These are phyloP conservation scores for Anolis carolinensis DNA, from an alignment of 2,113 vertebrate genomes.

Conservation along the genomic window DNA sequence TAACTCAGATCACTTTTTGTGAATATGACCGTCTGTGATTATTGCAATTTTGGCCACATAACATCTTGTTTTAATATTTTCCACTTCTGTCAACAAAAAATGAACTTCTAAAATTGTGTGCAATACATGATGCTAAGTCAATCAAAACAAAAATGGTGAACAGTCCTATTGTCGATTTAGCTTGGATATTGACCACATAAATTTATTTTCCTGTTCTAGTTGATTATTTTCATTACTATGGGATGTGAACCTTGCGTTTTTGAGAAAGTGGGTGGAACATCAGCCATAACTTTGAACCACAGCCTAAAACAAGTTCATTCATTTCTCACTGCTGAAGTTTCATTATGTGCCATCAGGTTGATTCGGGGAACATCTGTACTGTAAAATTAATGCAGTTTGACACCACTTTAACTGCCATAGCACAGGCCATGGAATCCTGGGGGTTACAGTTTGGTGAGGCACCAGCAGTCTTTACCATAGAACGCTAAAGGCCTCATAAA, in stretches of 20 bases:
- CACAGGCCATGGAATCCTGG: no score
- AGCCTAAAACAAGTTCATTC: background rate
- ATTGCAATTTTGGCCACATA: background rate
- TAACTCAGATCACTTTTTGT: background rate
- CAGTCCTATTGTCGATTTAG: background rate
- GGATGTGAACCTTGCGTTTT: background rate
- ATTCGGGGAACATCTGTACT: no score
- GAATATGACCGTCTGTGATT: background rate
- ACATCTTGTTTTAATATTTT: slow-evolving; percentile 10
- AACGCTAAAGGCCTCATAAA: no score
- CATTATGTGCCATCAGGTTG: no score
- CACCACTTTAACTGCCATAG: no score
- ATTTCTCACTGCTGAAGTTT: no score
- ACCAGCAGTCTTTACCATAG: no score
- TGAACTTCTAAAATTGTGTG: background rate
- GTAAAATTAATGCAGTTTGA: no score
- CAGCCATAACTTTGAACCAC: background rate
- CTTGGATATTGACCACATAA: background rate
- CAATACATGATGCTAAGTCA: background rate
- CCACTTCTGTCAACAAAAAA: no score
- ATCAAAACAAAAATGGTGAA: background rate
- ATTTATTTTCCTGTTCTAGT: background rate
- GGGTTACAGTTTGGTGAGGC: no score
- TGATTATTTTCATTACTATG: background rate
- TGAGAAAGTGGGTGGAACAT: background rate